phyloP scores from a whole-genome alignment of 2,113 vertebrate species.

The Scytalopus superciliaris region DNA sequence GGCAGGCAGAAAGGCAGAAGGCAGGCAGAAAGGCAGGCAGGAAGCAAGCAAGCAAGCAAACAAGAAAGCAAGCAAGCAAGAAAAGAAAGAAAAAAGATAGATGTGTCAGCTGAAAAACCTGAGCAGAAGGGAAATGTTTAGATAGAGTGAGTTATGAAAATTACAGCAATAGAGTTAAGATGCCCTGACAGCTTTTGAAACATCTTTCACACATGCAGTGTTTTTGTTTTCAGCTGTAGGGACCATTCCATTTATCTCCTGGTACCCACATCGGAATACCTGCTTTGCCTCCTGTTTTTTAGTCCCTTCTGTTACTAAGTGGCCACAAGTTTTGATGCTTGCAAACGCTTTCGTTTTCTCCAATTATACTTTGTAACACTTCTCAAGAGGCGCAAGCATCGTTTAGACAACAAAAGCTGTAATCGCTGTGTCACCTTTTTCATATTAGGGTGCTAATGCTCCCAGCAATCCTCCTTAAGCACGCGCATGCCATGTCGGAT shows the following conservation, averaged over 20 bases:
- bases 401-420: background rate
- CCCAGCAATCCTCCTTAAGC: background rate
- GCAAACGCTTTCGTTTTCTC: background rate
- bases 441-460: fast-evolving
- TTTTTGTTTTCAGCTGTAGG: background rate
- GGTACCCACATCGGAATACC: background rate
- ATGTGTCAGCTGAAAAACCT: background rate
- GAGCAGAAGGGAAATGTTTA: background rate
- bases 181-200: background rate
- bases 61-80: no score
- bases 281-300: background rate
- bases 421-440: background rate
- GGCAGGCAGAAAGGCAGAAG: no score
- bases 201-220: background rate
- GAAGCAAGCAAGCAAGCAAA: no score
- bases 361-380: background rate
- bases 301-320: background rate
- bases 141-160: background rate
- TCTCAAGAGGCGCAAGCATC: background rate
- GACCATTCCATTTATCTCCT: no score
- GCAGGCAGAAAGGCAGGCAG: no score
- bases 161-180: background rate
- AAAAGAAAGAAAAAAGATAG: background rate
- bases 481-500: fast-evolving
- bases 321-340: background rate